phyloP scores from a whole-genome alignment of 2,113 vertebrate species.

The Tylochromis polylepis region DNA sequence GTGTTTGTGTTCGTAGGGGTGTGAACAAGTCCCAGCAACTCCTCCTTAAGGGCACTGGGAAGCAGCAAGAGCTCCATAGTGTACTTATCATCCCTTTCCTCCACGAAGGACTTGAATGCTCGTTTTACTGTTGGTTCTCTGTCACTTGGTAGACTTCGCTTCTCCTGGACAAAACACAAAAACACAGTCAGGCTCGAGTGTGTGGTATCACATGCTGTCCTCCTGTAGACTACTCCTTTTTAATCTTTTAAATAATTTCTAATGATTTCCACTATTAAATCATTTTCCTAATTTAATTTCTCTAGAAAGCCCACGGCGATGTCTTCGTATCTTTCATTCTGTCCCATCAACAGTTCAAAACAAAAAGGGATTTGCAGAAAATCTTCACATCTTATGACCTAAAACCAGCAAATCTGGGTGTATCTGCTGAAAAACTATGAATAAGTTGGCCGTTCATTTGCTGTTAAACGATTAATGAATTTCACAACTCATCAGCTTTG shows the following conservation, averaged over 20 bases:
- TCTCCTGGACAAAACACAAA: slow-evolving; percentile 62
- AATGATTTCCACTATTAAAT: neutral
- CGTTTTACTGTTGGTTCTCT: slow-evolving; percentile 85
- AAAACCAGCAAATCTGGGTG: neutral
- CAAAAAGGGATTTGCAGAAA: neutral
- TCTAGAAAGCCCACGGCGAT: neutral
- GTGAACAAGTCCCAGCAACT: slow-evolving; percentile 81
- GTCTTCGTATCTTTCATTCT: neutral
- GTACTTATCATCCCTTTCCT: slow-evolving; percentile 88
- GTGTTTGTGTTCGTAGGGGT: slow-evolving; percentile 51
- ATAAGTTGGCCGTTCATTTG: neutral
- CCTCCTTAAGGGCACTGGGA: slow-evolving; percentile 90
- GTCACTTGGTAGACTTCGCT: slow-evolving; percentile 76
- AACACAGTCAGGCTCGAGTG: neutral
- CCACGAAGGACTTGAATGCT: slow-evolving; percentile 87
- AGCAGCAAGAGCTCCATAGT: slow-evolving; percentile 93
- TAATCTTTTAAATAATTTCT: neutral
- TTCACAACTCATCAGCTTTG: neutral
- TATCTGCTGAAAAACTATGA: neutral
- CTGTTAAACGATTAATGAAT: neutral
- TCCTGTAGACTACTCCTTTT: neutral
- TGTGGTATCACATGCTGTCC: neutral
- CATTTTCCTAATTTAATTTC: neutral
- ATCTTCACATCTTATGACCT: neutral
- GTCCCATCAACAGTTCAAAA: neutral